Evolutionary conservation across 2,797 vertebrate species (phyloP), one percentile per base, ranked within the genome.

Genomic region (Apogon hyalosoma): DNA sequence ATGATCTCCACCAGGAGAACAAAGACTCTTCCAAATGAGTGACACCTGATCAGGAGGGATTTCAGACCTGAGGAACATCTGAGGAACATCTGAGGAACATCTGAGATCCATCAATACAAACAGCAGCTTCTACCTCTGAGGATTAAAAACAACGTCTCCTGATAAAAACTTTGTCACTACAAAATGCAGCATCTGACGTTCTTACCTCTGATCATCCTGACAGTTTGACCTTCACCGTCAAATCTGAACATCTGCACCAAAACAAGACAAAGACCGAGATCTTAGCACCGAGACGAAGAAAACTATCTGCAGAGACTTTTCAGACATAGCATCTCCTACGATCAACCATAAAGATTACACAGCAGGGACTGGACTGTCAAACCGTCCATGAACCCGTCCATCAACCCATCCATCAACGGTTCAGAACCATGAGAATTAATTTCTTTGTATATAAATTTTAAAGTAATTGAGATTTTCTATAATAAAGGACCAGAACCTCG

Each of bases 1-100:
- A 85, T 83, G 69, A 88, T 81, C 74, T 72, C 83, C 69, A 65
- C 70, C 55, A 80, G 68, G 81, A 86, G 60, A 83, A 67, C 61
- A 64, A 19, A 64, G 57, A 41, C 56, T 63, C 56, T 63, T 73
- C 78, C 72, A 62, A 87, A 73, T 85, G 71, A 84, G 63, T 85
- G 78, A 76, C 31, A 7, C 57, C 31, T 67, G 39, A 59, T 75
- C 79, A 75, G 69, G 62, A 77, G 82, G 77, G 81, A 86, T 83
- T 85, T 84, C 80, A 85, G 75, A 55, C 52, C 60, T 42, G 49
- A 51, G 71, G 46, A 63, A 77, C 63, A 60, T n/a, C n/a, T n/a
- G n/a, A n/a, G n/a, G n/a, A n/a, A n/a, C n/a, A n/a, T 66, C 60
- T 84, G 56, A 73, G 69, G 63, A 70, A 68, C 48, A 42, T 53